These are phyloP conservation scores for Saccostrea glomerata DNA, from an alignment of 1,140 invertebrate genomes.

Conservation along the genomic window DNA sequence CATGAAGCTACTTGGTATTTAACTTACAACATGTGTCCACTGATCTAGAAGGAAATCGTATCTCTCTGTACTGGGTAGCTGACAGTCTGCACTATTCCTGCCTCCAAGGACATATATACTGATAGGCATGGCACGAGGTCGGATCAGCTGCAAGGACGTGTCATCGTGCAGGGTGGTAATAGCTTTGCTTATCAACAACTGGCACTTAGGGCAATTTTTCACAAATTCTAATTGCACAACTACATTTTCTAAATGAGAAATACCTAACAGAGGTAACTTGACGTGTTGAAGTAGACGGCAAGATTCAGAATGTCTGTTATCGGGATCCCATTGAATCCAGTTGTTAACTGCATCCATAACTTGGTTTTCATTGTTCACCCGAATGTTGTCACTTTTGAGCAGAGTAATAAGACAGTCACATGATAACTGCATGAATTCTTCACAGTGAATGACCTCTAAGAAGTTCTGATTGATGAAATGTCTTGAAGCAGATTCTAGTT, in stretches of 20 bases:
- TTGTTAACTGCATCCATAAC: conserved; percentile 81
- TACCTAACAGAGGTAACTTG: conserved; percentile 71
- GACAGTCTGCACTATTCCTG: conserved; percentile 75
- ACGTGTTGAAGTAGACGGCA: conserved; percentile 72
- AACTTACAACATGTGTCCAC: conserved; percentile 74
- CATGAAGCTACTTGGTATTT: background rate
- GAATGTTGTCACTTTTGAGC: conserved; percentile 74
- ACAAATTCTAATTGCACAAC: conserved; percentile 75
- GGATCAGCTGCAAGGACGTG: conserved; percentile 65
- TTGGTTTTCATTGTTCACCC: conserved; percentile 79
- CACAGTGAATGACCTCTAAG: conserved; percentile 73
- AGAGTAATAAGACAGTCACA: conserved; percentile 71
- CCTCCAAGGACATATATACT: conserved; percentile 79
- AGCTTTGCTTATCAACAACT: conserved; percentile 75
- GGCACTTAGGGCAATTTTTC: conserved; percentile 75
- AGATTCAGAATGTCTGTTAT: conserved; percentile 60
- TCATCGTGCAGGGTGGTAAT: conserved; percentile 71
- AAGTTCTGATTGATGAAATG: conserved; percentile 77
- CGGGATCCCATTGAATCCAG: conserved; percentile 73
- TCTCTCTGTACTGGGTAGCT: conserved; percentile 75
- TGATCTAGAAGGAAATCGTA: conserved; percentile 75
- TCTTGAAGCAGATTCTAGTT: conserved; percentile 70
- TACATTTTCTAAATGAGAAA: conserved; percentile 72
- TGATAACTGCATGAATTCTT: conserved; percentile 75
- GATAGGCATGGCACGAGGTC: conserved; percentile 79